Evolutionary conservation across 2,888 invertebrate genomes (phyloP).

Genomic region (Dione juno): DNA sequence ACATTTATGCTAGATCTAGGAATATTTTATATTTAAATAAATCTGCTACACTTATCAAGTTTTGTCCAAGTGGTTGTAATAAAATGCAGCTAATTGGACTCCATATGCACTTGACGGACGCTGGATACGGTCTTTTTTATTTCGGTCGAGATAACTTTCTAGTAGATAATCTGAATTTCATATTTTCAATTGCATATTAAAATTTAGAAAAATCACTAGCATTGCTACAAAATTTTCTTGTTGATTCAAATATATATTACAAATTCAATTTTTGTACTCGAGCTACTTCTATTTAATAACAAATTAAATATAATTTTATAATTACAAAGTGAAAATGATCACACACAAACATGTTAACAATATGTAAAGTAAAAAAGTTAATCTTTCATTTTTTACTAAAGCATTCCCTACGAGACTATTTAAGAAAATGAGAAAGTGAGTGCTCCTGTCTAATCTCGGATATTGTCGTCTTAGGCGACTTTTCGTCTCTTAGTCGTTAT

Average conservation of each 20-base stretch:
- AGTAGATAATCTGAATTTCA: not conserved
- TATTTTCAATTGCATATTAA: not conserved
- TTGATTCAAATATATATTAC: not conserved
- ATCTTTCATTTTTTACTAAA: slow-evolving; percentile 7
- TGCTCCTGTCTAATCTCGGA: slow-evolving; percentile 21
- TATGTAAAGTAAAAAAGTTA: slow-evolving; percentile 6
- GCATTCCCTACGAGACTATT: slow-evolving; percentile 15
- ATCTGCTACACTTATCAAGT: not conserved
- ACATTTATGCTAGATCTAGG: not conserved
- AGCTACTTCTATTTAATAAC: not conserved
- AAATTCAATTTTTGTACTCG: not conserved
- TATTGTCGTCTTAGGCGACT: slow-evolving; percentile 28
- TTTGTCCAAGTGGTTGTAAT: slow-evolving; percentile 26
- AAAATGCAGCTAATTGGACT: slow-evolving; percentile 39
- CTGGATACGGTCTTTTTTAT: slow-evolving; percentile 12
- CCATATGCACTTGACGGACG: slow-evolving; percentile 31
- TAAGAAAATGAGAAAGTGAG: slow-evolving; percentile 26
- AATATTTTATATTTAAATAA: not conserved
- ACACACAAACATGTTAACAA: not conserved
- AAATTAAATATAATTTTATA: not conserved
- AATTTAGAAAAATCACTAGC: not conserved
- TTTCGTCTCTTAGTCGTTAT: slow-evolving; percentile 28
- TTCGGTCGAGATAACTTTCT: slow-evolving; percentile 10
- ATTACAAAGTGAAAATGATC: not conserved
- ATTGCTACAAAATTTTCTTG: not conserved